A percentile compares a stretch with the other conserved stretches of the same genome.
These are phyloP conservation scores for Coracias cyanogaster DNA, from an alignment of 2,797 vertebrate genomes.

Conservation along the genomic window DNA sequence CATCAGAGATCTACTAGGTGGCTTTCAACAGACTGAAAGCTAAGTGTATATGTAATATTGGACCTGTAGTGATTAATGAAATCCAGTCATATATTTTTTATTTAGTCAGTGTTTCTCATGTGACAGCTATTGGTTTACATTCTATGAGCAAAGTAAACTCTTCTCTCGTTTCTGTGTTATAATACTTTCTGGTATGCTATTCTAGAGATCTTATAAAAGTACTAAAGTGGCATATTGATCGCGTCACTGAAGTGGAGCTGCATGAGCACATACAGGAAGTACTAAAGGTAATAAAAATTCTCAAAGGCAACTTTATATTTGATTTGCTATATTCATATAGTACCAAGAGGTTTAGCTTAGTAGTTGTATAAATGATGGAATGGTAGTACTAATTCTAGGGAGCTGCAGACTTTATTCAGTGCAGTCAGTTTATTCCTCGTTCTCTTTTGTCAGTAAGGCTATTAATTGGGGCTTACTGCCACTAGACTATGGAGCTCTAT, in stretches of 20 bases:
- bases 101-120: not conserved
- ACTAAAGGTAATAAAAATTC: conserved; percentile 86
- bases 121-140: not conserved
- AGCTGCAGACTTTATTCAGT: not conserved
- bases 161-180: not conserved
- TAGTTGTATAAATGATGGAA: not conserved
- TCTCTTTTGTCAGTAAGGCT: not conserved
- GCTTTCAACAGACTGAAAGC: not conserved
- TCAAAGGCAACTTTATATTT: not conserved
- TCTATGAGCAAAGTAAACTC: not conserved
- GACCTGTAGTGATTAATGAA: not conserved
- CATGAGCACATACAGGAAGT: conserved; percentile 98
- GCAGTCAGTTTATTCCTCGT: not conserved
- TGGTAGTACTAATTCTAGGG: not conserved
- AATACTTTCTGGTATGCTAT: conserved; percentile 24
- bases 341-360: not conserved
- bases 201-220: conserved; percentile 97
- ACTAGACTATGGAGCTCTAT: not conserved
- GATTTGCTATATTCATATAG: not conserved
- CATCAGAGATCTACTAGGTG: not conserved
- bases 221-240: conserved; percentile 98
- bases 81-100: not conserved
- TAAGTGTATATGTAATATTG: not conserved
- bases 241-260: conserved; percentile 94
- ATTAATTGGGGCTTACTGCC: not conserved